These are phyloP conservation scores for Limenitis camilla DNA, from an alignment of 2,888 invertebrate species.

Conservation along the genomic window DNA sequence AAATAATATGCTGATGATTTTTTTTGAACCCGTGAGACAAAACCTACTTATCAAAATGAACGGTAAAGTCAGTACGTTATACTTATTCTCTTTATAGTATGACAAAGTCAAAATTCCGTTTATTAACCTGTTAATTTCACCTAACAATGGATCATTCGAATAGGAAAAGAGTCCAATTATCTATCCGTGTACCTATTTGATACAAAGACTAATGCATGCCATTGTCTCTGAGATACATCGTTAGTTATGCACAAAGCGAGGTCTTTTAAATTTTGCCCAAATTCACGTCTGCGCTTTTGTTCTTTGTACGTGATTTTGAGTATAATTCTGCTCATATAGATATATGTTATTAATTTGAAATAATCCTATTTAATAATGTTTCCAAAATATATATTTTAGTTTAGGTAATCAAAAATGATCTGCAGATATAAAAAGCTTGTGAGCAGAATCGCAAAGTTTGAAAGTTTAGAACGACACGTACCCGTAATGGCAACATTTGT, in stretches of 20 bases:
- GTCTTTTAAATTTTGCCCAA: constrained; percentile 5
- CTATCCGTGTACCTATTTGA: constrained; percentile 66
- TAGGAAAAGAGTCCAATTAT: constrained; percentile 63
- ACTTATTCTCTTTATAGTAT: constrained; percentile 1
- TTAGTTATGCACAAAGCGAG: constrained; percentile 60
- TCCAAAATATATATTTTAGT: neutral
- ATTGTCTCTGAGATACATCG: constrained; percentile 64
- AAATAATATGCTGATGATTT: too few species aligned
- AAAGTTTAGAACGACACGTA: constrained; percentile 20
- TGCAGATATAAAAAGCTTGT: constrained; percentile 7
- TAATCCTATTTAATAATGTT: neutral
- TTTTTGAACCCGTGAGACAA: too few species aligned
- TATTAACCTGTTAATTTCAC: constrained; percentile 14
- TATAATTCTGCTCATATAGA: constrained; percentile 3
- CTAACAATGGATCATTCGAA: constrained; percentile 25
- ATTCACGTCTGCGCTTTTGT: neutral
- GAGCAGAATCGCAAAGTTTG: constrained; percentile 4
- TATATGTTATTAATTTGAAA: neutral
- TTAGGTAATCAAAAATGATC: neutral
- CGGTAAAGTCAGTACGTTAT: neutral
- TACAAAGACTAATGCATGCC: constrained; percentile 63
- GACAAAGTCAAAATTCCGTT: constrained; percentile 4
- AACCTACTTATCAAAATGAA: neutral
- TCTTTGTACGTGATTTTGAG: neutral
- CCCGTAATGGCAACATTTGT: constrained; percentile 20